Evolutionary conservation across 2,888 invertebrate species (phyloP).

Genomic region (Therioaphis trifolii): DNA sequence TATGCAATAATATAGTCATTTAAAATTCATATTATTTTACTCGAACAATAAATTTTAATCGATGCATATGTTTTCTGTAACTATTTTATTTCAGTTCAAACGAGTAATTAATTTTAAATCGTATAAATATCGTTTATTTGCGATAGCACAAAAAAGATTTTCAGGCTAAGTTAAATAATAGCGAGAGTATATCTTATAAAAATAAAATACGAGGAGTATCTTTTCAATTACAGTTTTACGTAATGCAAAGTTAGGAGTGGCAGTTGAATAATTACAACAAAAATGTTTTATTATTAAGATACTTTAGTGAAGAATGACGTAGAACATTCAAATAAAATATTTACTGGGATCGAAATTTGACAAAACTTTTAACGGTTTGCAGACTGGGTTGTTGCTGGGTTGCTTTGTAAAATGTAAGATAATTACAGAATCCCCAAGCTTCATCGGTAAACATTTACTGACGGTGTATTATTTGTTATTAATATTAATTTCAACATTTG

Average conservation of each 20-base stretch:
- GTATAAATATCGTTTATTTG: neutral
- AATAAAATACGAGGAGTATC: too few species aligned
- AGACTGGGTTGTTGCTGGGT: neutral
- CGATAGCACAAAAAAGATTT: neutral
- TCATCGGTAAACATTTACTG: neutral
- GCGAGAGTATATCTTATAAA: neutral
- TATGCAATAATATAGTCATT: too few species aligned
- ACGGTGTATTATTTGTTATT: slow-evolving; percentile 1
- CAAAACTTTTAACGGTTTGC: neutral
- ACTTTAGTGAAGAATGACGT: neutral
- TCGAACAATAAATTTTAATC: too few species aligned
- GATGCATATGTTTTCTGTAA: too few species aligned
- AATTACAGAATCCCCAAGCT: slow-evolving; percentile 11
- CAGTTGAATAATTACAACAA: neutral
- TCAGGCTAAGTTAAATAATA: neutral
- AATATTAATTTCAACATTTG: neutral
- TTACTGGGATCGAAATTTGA: slow-evolving; percentile 3
- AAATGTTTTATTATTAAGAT: neutral
- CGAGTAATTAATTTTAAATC: neutral
- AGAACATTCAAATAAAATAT: slow-evolving; percentile 2
- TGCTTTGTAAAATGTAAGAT: neutral
- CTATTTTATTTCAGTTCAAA: neutral
- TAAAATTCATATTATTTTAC: too few species aligned
- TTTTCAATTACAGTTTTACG: neutral
- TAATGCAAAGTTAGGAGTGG: too few species aligned